Conservation (phyloP, 35 echinoderm and acorn worm species). For the Heliocidaris tuberculata region DNA sequence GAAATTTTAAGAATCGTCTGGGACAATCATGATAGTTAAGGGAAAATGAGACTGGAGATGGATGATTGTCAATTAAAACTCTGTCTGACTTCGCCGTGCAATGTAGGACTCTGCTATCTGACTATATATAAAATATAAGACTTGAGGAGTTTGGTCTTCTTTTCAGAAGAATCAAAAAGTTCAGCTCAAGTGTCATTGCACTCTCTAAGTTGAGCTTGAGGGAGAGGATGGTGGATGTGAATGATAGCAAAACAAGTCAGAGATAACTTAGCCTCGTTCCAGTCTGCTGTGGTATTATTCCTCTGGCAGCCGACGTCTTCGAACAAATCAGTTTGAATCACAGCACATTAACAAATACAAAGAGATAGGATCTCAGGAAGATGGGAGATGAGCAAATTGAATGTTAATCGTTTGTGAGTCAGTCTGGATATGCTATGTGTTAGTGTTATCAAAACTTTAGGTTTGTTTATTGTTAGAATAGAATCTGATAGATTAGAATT, state of each 20-base stretch:
- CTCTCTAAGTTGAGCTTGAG: not conserved
- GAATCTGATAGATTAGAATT: too few relatives aligned
- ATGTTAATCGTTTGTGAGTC: too few relatives aligned
- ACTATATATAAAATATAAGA: not conserved
- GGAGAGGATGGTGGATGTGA: not conserved
- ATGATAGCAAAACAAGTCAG: constrained; percentile 37
- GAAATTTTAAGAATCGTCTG: not conserved
- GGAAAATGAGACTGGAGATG: not conserved
- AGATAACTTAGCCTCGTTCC: not conserved
- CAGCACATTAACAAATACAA: too few relatives aligned
- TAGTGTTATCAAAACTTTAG: too few relatives aligned
- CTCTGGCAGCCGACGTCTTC: too few relatives aligned
- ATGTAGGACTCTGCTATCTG: not conserved
- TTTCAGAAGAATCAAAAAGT: not conserved
- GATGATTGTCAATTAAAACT: constrained; percentile 13
- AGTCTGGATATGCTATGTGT: too few relatives aligned
- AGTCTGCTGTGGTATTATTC: not conserved
- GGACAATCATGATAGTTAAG: not conserved
- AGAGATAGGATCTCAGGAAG: too few relatives aligned
- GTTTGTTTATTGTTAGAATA: too few relatives aligned
- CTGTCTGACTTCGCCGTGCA: not conserved
- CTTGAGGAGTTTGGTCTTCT: constrained; percentile 1
- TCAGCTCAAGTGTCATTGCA: constrained; percentile 13
- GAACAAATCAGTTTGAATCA: too few relatives aligned
- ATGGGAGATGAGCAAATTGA: too few relatives aligned